Conservation (phyloP, 2,888 invertebrate species). For the Pandemis corylana region DNA sequence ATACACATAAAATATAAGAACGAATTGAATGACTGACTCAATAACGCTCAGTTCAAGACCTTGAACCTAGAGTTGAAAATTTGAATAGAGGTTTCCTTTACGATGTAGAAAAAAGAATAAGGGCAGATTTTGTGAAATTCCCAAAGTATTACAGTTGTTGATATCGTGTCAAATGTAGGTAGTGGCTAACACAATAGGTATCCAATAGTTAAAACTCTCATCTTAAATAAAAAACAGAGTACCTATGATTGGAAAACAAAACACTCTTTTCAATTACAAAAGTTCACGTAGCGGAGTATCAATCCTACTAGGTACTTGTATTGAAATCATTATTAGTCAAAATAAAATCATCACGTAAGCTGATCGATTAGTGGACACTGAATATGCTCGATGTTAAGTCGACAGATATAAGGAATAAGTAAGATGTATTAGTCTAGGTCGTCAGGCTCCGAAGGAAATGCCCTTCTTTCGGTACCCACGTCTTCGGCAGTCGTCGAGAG, state of each 20-base stretch:
- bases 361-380: constrained; percentile 37
- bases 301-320: constrained; percentile 15
- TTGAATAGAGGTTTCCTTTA: background rate
- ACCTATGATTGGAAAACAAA: constrained; percentile 6
- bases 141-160: background rate
- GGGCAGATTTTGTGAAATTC: too few relatives aligned
- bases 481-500: constrained; percentile 44
- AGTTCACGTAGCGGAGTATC: constrained; percentile 22
- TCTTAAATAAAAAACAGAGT: background rate
- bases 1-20: background rate
- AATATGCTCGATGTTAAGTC: constrained; percentile 50
- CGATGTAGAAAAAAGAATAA: background rate
- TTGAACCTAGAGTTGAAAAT: too few relatives aligned
- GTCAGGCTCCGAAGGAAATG: constrained; percentile 71
- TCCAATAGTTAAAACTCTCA: background rate
- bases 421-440: constrained; percentile 67
- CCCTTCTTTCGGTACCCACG: constrained; percentile 49
- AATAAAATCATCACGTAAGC: constrained; percentile 37
- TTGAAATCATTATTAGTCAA: constrained; percentile 26
- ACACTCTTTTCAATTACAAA: constrained; percentile 25
- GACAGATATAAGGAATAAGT: constrained; percentile 54
- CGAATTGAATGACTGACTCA: background rate
- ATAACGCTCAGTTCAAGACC: too few relatives aligned
- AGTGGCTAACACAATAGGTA: background rate
- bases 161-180: background rate